phyloP scores from a whole-genome alignment of 1,140 invertebrate genomes.

The Metaphire vulgaris region DNA sequence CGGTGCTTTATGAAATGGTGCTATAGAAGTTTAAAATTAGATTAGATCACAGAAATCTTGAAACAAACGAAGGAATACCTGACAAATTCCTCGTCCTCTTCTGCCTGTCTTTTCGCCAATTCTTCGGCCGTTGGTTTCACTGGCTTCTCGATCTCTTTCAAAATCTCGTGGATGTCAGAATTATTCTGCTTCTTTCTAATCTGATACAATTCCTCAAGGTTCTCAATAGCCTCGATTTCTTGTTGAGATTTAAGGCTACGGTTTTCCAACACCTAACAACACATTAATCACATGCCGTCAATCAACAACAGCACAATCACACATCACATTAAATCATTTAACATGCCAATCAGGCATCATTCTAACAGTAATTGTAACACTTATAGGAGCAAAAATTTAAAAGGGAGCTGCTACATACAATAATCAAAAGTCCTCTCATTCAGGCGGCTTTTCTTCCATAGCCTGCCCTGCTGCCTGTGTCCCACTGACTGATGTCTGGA shows the following conservation, averaged over 20 bases:
- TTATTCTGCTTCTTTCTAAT: slow-evolving; percentile 10
- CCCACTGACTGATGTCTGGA: too few relatives aligned
- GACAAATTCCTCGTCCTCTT: background rate
- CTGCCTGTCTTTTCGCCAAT: background rate
- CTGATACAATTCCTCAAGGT: slow-evolving; percentile 10
- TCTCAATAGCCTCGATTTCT: slow-evolving; percentile 15
- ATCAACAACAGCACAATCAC: background rate
- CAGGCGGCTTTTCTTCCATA: too few relatives aligned
- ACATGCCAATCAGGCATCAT: background rate
- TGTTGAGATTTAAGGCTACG: background rate
- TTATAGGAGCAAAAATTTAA: background rate
- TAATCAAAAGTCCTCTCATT: too few relatives aligned
- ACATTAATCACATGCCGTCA: background rate
- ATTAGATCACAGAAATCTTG: background rate
- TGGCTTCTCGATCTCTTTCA: background rate
- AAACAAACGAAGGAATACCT: background rate
- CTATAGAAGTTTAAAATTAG: background rate
- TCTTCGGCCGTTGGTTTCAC: background rate
- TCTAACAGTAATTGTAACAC: background rate
- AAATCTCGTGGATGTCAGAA: background rate
- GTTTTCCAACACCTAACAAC: slow-evolving; percentile 11
- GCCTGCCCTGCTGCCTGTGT: too few relatives aligned
- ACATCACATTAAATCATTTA: background rate
- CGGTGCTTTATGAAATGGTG: background rate
- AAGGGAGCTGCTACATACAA: too few relatives aligned